Evolutionary conservation across 2,113 vertebrate species (phyloP).

Genomic region (Heterotis niloticus): DNA sequence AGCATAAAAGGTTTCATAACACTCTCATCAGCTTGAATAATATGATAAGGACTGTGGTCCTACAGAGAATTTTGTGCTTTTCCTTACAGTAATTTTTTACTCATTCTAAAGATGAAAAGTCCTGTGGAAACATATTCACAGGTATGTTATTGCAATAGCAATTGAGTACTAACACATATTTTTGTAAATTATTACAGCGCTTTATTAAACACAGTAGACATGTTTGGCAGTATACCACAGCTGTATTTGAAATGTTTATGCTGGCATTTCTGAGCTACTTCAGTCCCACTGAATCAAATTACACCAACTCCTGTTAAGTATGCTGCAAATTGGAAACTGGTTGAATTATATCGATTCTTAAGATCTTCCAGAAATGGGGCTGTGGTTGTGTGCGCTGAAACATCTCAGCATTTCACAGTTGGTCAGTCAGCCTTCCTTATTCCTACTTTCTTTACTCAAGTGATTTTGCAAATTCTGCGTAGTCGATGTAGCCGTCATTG

Average conservation of each 20-base stretch:
- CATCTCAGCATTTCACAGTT: neutral
- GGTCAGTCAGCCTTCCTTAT: neutral
- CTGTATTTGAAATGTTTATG: neutral
- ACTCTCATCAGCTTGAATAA: neutral
- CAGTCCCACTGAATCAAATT: slow-evolving; percentile 1
- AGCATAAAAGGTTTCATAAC: neutral
- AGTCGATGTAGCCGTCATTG: slow-evolving; percentile 94
- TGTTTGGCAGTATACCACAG: slow-evolving; percentile 36
- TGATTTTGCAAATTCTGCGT: slow-evolving; percentile 93
- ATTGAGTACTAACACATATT: slow-evolving; percentile 11
- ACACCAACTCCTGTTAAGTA: slow-evolving; percentile 12
- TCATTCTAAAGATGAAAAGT: slow-evolving; percentile 7
- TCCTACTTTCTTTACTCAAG: slow-evolving; percentile 65
- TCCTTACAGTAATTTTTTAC: neutral
- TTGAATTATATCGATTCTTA: slow-evolving; percentile 8
- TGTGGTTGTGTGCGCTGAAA: slow-evolving; percentile 7
- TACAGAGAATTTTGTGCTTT: neutral
- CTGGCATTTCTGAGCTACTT: slow-evolving; percentile 20
- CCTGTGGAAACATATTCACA: slow-evolving; percentile 3
- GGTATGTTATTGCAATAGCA: slow-evolving; percentile 11
- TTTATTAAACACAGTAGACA: slow-evolving; percentile 25
- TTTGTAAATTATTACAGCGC: slow-evolving; percentile 23
- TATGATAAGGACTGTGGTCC: neutral
- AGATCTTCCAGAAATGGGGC: neutral
- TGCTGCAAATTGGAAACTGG: neutral